Conservation (phyloP, 1,140 invertebrate genomes). For the Macrobrachium nipponense region DNA sequence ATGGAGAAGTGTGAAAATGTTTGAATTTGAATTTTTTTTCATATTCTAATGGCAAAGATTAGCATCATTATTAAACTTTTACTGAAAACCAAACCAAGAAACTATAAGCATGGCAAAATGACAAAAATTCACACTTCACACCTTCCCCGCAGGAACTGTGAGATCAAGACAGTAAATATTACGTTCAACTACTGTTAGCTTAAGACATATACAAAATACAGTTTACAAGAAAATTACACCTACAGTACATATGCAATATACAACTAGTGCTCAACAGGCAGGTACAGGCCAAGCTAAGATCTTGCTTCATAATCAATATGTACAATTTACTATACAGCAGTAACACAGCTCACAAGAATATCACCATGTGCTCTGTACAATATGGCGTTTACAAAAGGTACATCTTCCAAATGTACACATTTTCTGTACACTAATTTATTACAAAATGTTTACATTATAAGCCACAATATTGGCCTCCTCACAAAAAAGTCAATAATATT, state of each 20-base stretch:
- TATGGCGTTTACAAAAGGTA: conserved; percentile 63
- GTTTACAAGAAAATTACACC: conserved; percentile 63
- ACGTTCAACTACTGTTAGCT: conserved; percentile 60
- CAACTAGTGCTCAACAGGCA: conserved; percentile 62
- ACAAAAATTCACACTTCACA: conserved; percentile 47
- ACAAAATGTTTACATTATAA: conserved; percentile 64
- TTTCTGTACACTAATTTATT: conserved; percentile 65
- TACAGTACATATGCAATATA: conserved; percentile 57
- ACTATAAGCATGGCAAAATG: conserved; percentile 50
- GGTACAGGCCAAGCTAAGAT: conserved; percentile 64
- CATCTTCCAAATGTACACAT: conserved; percentile 65
- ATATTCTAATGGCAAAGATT: conserved; percentile 29
- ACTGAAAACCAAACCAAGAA: conserved; percentile 47
- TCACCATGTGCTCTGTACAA: conserved; percentile 65
- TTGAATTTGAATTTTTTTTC: conserved; percentile 26
- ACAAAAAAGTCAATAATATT: conserved; percentile 63
- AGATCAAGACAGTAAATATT: conserved; percentile 63
- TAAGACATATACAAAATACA: conserved; percentile 62
- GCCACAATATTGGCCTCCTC: conserved; percentile 56
- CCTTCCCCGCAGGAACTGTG: conserved; percentile 48
- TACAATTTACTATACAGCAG: conserved; percentile 65
- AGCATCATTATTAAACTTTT: conserved; percentile 27
- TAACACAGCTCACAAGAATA: conserved; percentile 64
- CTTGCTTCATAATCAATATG: conserved; percentile 64
- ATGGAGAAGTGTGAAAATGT: conserved; percentile 56